Evolutionary conservation across 2,888 invertebrate species (phyloP).

Genomic region (Melinopterus prodromus): DNA sequence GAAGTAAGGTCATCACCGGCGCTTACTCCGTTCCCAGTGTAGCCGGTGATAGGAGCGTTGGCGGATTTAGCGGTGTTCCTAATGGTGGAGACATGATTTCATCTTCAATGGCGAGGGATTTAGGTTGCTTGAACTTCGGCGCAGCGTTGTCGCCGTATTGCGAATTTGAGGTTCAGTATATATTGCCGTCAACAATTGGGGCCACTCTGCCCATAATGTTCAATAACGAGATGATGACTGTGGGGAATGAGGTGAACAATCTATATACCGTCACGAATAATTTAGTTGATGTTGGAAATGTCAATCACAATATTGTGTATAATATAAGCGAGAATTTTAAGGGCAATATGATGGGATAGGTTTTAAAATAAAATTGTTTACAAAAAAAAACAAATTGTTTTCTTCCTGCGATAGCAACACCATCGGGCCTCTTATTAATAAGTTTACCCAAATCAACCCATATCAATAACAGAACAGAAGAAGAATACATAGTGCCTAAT

Average conservation of each 20-base stretch:
- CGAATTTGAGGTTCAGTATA: neutral
- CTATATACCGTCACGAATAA: neutral
- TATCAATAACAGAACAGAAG: too few relatives aligned
- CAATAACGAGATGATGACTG: neutral
- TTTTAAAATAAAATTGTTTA: neutral
- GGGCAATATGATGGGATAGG: neutral
- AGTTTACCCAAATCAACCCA: too few relatives aligned
- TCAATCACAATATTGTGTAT: neutral
- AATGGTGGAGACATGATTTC: neutral
- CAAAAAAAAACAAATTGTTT: neutral
- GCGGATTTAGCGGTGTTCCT: neutral
- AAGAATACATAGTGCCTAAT: too few relatives aligned
- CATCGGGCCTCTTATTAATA: neutral
- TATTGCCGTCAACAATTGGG: neutral
- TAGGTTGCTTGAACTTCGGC: neutral
- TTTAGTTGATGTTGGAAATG: neutral
- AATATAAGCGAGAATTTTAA: neutral
- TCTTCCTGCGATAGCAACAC: neutral
- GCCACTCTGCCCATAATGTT: neutral
- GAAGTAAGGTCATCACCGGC: too few relatives aligned
- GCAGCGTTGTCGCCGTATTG: neutral
- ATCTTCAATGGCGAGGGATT: neutral
- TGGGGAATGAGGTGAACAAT: neutral
- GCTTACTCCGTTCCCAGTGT: neutral
- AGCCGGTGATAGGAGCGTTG: neutral